Conservation (phyloP, 2,113 vertebrate genomes). For the Microtus ochrogaster region DNA sequence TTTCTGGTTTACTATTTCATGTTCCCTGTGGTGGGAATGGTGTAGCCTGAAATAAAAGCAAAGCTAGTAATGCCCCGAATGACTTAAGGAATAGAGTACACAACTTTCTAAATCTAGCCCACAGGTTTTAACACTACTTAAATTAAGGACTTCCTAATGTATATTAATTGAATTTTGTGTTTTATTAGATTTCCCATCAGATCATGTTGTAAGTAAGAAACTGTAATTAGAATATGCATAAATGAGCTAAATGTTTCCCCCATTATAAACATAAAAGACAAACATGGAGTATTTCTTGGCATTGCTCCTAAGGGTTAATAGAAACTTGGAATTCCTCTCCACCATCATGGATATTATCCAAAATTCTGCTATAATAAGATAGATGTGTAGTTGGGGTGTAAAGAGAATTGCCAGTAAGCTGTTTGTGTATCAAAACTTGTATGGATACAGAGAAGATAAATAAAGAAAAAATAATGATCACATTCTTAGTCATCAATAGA, state of each 20-base stretch:
- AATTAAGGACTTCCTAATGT: background rate
- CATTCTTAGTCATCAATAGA: background rate
- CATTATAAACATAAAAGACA: conserved; percentile 14
- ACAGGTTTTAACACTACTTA: background rate
- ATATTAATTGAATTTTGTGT: conserved; percentile 35
- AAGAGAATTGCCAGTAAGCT: background rate
- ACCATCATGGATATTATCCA: background rate
- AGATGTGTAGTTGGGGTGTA: background rate
- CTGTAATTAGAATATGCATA: conserved; percentile 47
- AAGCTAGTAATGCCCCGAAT: background rate
- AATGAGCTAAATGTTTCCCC: background rate
- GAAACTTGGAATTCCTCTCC: conserved; percentile 20
- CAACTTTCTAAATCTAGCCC: background rate
- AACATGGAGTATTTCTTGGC: background rate
- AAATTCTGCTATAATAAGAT: conserved; percentile 25
- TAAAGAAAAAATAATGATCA: conserved; percentile 1
- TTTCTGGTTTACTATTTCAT: conserved; percentile 56
- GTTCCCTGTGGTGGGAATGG: background rate
- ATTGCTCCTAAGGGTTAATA: background rate
- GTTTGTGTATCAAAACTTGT: background rate
- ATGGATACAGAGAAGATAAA: conserved; percentile 15
- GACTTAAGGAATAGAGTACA: background rate
- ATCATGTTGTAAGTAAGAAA: conserved; percentile 53
- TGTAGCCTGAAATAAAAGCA: conserved; percentile 6
- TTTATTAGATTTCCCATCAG: conserved; percentile 44